phyloP scores from a whole-genome alignment of 2,113 vertebrate species.

The Phalacrocorax aristotelis region DNA sequence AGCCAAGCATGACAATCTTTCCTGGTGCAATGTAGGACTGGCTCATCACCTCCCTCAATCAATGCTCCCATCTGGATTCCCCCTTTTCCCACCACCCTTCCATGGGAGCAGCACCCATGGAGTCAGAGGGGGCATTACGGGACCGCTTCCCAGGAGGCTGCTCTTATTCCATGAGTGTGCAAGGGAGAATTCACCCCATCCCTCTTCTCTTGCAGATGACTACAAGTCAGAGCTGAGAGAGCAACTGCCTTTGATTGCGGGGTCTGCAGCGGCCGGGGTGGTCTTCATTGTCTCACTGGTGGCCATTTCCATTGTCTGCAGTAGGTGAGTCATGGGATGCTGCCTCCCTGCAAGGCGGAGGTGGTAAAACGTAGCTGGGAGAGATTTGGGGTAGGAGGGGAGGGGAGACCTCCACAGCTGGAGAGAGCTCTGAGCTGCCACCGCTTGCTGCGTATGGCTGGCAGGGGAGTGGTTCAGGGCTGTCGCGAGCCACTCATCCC shows the following conservation, averaged over 20 bases:
- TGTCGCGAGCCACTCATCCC: fast-evolving
- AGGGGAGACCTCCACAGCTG: fast-evolving
- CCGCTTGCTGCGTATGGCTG: fast-evolving
- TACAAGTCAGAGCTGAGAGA: conserved; percentile 98
- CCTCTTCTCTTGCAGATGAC: conserved; percentile 82
- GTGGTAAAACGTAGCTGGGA: not conserved
- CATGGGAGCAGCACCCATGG: not conserved
- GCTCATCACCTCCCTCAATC: not conserved
- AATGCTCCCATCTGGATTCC: fast-evolving
- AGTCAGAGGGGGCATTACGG: fast-evolving
- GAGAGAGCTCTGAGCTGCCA: fast-evolving
- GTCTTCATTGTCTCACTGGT: conserved; percentile 97
- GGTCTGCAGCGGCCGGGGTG: conserved; percentile 91
- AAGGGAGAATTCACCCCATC: not conserved
- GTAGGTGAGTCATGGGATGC: conserved; percentile 80
- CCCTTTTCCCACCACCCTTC: not conserved
- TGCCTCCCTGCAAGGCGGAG: not conserved
- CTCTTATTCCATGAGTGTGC: fast-evolving
- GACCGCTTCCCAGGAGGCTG: not conserved
- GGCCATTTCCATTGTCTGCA: conserved; percentile 97
- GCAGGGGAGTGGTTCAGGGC: fast-evolving
- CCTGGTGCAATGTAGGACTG: fast-evolving
- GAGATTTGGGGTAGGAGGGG: not conserved
- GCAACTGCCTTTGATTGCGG: conserved; percentile 94
- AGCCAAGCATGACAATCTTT: not conserved